These are phyloP conservation scores for Cydia fagiglandana DNA, from an alignment of 1,140 invertebrate genomes.

Conservation along the genomic window DNA sequence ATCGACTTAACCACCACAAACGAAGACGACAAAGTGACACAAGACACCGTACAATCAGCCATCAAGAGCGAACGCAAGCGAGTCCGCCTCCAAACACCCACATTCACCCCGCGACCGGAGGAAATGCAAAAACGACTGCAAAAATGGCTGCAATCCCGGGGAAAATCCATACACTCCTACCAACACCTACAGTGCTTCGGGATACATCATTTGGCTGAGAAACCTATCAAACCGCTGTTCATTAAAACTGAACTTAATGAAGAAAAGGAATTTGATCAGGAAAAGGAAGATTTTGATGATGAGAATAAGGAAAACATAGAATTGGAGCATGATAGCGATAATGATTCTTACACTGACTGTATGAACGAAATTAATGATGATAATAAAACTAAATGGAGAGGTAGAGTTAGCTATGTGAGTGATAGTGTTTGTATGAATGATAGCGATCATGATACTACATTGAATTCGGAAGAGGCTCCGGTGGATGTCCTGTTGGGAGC, in stretches of 20 bases:
- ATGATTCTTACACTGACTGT: slow-evolving; percentile 68
- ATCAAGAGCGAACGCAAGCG: slow-evolving; percentile 73
- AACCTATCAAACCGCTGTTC: slow-evolving; percentile 39
- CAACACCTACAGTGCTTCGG: slow-evolving; percentile 80
- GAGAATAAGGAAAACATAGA: slow-evolving; percentile 80
- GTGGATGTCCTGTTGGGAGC: slow-evolving; percentile 57
- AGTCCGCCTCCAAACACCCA: slow-evolving; percentile 68
- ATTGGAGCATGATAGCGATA: slow-evolving; percentile 67
- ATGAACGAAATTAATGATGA: slow-evolving; percentile 52
- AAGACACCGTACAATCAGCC: slow-evolving; percentile 61
- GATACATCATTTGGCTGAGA: slow-evolving; percentile 55
- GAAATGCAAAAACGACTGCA: slow-evolving; percentile 72
- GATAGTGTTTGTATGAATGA: slow-evolving; percentile 62
- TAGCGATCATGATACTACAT: slow-evolving; percentile 45
- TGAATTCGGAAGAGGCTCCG: slow-evolving; percentile 46
- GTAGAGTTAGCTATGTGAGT: slow-evolving; percentile 47
- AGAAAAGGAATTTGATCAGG: too few species aligned
- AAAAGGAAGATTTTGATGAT: slow-evolving; percentile 57
- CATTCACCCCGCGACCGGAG: slow-evolving; percentile 61
- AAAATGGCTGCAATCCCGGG: slow-evolving; percentile 75
- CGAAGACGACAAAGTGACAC: slow-evolving; percentile 59
- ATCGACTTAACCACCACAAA: slow-evolving; percentile 59
- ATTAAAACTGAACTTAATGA: background rate
- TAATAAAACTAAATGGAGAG: slow-evolving; percentile 56
- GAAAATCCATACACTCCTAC: slow-evolving; percentile 75